Evolutionary conservation across 2,113 vertebrate species (phyloP).

Genomic region (Tricholaema leucomelas): DNA sequence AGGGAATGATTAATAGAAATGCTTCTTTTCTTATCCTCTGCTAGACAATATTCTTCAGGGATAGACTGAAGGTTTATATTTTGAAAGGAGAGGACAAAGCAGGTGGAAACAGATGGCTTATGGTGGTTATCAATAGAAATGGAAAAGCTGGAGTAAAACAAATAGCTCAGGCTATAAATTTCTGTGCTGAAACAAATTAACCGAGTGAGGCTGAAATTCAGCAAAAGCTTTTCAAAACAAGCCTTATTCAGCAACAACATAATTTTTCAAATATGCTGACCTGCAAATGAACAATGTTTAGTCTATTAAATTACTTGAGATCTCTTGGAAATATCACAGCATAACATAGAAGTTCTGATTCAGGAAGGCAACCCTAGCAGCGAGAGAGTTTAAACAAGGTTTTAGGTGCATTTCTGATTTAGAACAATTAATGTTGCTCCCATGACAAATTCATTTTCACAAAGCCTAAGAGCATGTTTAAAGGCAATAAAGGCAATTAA

Average conservation of each 20-base stretch:
- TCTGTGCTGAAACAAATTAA: not conserved
- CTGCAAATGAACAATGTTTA: not conserved
- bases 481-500: not conserved
- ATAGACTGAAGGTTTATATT: not conserved
- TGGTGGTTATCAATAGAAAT: not conserved
- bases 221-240: slow-evolving; percentile 26
- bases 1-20: not conserved
- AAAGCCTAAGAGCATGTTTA: not conserved
- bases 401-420: not conserved
- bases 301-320: not conserved
- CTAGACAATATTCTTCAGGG: not conserved
- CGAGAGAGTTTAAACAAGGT: not conserved
- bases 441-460: not conserved
- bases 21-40: not conserved
- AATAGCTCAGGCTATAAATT: not conserved
- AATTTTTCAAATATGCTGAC: not conserved
- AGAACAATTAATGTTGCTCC: not conserved
- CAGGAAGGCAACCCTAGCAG: not conserved
- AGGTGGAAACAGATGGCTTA: not conserved
- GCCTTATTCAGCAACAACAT: not conserved
- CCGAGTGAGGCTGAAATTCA: slow-evolving; percentile 9
- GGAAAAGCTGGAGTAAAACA: not conserved
- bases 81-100: not conserved
- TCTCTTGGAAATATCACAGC: not conserved
- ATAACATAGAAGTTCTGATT: not conserved